Base-by-base conservation (phyloP, 2,797 vertebrate species). In the Pteronotus mesoamericanus region DNA sequence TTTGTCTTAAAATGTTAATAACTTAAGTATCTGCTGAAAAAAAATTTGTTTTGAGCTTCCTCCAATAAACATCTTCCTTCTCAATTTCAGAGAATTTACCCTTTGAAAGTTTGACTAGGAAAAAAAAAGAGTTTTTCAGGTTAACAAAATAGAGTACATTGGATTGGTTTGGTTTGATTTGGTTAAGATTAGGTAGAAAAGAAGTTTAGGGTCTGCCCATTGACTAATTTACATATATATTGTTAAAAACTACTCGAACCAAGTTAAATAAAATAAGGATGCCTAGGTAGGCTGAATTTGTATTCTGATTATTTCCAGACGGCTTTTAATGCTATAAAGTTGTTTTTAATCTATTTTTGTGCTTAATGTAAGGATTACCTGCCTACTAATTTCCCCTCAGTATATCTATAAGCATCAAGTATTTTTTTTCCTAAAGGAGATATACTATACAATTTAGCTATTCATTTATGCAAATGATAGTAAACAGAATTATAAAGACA, bases 371-470 rank as follows among this genome's bases (percentile, higher is more conserved):
- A 97, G 75, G 69, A 59, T 85, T 84, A 91, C 95, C 91, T 87
- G 89, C 94, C 89, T 96, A 19, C 10, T 51, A 87, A 92, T 91
- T 59, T 86, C 37, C 22, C 37, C 39, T 29, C 21, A 32, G 44
- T 95, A 96, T 96, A 96, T 79, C 89, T 68, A 87, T 39, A 94
- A 97, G 64, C 86, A 95, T 21, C 79, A 75, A 97, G 92, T 86
- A 6, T 97, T 97, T 97, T 84, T 96, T 95, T 90, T 71, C 46
- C 74, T 93, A 97, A 97, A 85, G 95, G 83, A 96, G 93, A 97
- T 94, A 94, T 95, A 95, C 96, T 95, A 98, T 96, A 98, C 97
- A 97, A 98, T 97, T 98, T 98, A 98, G 92, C 97, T 94, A 96
- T 96, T 97, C 97, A 61, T 97, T 98, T 94, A 97, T 95, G 97